A percentile compares a stretch with the other conserved stretches of the same genome.
Evolutionary conservation across 2,797 vertebrate genomes (phyloP).

Genomic region (Hafferia zeledoni): DNA sequence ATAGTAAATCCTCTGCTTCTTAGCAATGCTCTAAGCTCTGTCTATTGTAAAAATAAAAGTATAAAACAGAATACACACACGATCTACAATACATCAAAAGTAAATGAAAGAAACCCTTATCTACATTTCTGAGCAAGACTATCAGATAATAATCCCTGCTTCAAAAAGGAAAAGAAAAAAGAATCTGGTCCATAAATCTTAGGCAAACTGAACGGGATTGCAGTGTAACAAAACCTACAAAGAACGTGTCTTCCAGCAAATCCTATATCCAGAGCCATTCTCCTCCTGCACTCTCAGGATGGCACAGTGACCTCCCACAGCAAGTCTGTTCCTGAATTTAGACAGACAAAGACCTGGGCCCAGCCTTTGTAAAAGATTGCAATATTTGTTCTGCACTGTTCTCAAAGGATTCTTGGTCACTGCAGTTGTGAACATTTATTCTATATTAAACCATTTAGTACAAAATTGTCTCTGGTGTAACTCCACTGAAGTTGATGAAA

Average conservation of each 20-base stretch:
- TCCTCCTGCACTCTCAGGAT: not conserved
- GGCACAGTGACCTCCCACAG: not conserved
- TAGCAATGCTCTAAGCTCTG: not conserved
- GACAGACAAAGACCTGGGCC: not conserved
- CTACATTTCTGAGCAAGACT: slow-evolving; percentile 14
- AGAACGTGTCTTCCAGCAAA: not conserved
- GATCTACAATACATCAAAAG: not conserved
- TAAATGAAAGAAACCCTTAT: not conserved
- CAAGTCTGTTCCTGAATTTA: not conserved
- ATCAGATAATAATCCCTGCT: not conserved
- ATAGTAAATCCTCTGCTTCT: slow-evolving; percentile 28
- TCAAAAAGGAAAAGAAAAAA: slow-evolving; percentile 23
- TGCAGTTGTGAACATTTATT: not conserved
- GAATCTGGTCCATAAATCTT: not conserved
- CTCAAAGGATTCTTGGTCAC: not conserved
- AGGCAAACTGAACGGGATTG: not conserved
- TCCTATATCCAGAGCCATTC: not conserved
- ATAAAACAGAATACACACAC: not conserved
- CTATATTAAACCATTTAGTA: not conserved
- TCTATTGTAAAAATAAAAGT: not conserved
- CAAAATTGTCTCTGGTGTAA: not conserved
- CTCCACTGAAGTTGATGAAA: not conserved
- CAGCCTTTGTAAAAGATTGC: not conserved
- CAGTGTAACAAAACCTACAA: not conserved
- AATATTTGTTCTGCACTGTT: not conserved